These are phyloP conservation scores for Pheosia tremula DNA, from an alignment of 2,888 invertebrate species.

Conservation along the genomic window DNA sequence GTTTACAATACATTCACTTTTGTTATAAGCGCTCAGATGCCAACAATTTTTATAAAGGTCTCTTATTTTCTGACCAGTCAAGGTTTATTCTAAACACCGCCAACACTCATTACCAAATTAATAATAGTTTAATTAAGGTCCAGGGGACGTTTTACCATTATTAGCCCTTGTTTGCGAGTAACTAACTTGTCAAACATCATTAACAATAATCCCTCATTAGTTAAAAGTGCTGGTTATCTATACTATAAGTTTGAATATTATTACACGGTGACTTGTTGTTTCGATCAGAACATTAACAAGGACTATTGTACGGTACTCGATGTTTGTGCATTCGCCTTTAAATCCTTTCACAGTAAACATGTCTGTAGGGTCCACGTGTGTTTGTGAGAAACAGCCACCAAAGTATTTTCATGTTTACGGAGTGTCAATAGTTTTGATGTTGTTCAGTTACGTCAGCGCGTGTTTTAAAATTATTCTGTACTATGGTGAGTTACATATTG, in stretches of 20 bases:
- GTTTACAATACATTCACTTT: too few species aligned
- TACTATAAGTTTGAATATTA: background rate
- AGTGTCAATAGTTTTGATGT: conserved; percentile 40
- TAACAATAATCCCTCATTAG: conserved; percentile 2
- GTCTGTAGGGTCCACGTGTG: background rate
- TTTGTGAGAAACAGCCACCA: conserved; percentile 23
- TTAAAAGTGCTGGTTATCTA: background rate
- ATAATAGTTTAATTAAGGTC: background rate
- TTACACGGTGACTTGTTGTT: background rate
- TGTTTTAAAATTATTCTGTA: conserved; percentile 59
- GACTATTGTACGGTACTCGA: background rate
- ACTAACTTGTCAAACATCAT: background rate
- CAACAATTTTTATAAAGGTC: too few species aligned
- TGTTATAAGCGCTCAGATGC: too few species aligned
- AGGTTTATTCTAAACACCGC: background rate
- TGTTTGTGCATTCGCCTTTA: background rate
- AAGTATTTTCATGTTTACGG: conserved; percentile 37
- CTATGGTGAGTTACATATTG: conserved; percentile 49
- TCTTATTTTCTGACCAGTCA: background rate
- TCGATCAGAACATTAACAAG: background rate
- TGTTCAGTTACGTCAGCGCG: conserved; percentile 54
- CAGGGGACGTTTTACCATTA: background rate
- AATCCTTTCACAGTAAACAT: background rate
- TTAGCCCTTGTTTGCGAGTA: background rate
- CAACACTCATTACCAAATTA: background rate